Conservation (phyloP, 2,888 invertebrate species). For the Dolichomitus sp. region DNA sequence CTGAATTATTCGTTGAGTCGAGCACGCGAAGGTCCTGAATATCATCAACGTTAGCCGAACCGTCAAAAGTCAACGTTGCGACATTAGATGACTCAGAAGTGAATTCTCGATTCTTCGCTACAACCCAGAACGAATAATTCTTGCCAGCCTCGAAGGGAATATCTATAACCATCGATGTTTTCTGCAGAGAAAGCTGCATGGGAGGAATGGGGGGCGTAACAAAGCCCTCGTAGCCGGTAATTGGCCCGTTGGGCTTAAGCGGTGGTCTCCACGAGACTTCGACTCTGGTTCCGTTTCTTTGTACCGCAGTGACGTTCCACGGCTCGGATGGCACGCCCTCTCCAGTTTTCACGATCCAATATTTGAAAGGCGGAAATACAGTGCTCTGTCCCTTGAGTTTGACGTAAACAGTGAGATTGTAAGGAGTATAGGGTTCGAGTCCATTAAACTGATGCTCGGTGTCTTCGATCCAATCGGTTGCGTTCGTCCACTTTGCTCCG, state of each 20-base stretch:
- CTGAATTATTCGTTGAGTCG: constrained; percentile 87
- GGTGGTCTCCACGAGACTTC: constrained; percentile 91
- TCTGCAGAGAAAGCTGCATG: constrained; percentile 81
- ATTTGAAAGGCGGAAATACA: constrained; percentile 88
- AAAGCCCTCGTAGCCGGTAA: constrained; percentile 89
- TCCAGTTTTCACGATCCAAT: constrained; percentile 89
- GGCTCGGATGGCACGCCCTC: constrained; percentile 92
- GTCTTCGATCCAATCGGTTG: constrained; percentile 89
- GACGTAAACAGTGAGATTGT: constrained; percentile 93
- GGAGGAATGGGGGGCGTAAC: constrained; percentile 90
- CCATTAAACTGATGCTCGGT: constrained; percentile 89
- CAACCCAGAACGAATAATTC: constrained; percentile 92
- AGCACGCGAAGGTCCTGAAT: constrained; percentile 88
- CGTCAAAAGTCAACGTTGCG: constrained; percentile 89
- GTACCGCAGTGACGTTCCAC: constrained; percentile 89
- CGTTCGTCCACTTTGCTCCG: constrained; percentile 88
- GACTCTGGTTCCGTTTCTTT: constrained; percentile 90
- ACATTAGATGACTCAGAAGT: constrained; percentile 89
- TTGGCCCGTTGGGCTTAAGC: constrained; percentile 88
- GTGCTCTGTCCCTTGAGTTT: constrained; percentile 87
- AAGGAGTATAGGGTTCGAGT: constrained; percentile 91
- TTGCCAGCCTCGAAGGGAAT: constrained; percentile 88
- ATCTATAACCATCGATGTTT: constrained; percentile 87
- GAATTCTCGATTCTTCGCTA: constrained; percentile 89
- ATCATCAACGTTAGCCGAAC: constrained; percentile 89